These are phyloP conservation scores for Drosophila longiperda DNA, from an alignment of 2,888 invertebrate species.

Conservation along the genomic window DNA sequence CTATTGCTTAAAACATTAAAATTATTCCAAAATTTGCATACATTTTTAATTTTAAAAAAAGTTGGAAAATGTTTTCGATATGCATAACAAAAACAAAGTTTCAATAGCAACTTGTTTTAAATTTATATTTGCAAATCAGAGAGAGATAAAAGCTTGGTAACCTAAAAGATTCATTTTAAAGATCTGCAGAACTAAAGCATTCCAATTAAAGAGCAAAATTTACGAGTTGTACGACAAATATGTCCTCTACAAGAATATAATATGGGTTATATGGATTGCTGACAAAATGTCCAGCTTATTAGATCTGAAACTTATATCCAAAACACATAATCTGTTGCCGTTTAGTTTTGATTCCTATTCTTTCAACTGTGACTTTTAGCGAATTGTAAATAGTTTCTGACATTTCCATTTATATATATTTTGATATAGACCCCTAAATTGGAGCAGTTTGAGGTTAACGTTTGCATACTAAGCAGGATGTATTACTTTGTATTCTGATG, in stretches of 20 bases:
- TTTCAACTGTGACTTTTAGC: not conserved
- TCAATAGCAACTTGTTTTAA: not conserved
- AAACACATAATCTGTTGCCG: not conserved
- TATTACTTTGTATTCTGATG: not conserved
- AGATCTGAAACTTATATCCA: not conserved
- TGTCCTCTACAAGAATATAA: not conserved
- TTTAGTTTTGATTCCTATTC: not conserved
- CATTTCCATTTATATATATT: not conserved
- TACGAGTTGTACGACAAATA: not conserved
- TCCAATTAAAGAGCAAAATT: not conserved
- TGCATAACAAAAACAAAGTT: slow-evolving; percentile 40
- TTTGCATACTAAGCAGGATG: not conserved
- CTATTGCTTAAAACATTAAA: slow-evolving; percentile 13
- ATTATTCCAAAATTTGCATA: slow-evolving; percentile 27
- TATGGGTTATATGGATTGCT: not conserved
- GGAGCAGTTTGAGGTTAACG: too few relatives aligned
- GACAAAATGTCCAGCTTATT: not conserved
- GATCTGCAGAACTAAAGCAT: not conserved
- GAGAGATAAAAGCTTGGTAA: not conserved
- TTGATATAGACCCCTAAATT: not conserved
- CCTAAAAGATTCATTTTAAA: slow-evolving; percentile 2
- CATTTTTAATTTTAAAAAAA: not conserved
- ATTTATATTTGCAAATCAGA: slow-evolving; percentile 7
- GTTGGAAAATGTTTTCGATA: slow-evolving; percentile 43
- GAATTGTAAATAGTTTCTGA: too few relatives aligned